Evolutionary conservation across 2,113 vertebrate genomes (phyloP).

Genomic region (Syngnathus floridae): DNA sequence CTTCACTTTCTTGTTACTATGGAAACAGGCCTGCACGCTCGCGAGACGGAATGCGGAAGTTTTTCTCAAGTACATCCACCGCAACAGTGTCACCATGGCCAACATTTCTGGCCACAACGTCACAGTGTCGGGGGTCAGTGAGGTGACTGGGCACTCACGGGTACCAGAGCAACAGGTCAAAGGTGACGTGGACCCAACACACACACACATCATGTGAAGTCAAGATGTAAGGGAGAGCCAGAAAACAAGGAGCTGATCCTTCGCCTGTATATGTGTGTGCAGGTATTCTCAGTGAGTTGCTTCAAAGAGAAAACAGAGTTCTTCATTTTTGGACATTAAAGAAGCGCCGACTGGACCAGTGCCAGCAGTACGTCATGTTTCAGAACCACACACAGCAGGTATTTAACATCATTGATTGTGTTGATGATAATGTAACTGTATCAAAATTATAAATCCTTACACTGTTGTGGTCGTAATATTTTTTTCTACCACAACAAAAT

Average conservation of each 20-base stretch:
- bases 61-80: conserved; percentile 98
- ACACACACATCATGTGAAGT: background rate
- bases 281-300: conserved; percentile 93
- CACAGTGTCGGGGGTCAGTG: conserved; percentile 76
- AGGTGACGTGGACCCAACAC: conserved; percentile 68
- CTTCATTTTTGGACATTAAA: conserved; percentile 98
- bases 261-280: background rate
- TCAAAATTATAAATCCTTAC: background rate
- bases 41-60: conserved; percentile 92
- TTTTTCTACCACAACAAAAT: background rate
- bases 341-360: conserved; percentile 91
- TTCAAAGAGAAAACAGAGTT: conserved; percentile 94
- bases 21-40: conserved; percentile 85
- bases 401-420: conserved; percentile 69
- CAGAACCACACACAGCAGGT: conserved; percentile 97
- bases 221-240: background rate
- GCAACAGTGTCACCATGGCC: conserved; percentile 95
- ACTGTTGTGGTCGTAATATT: background rate
- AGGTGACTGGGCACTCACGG: conserved; percentile 87
- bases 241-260: conserved; percentile 8
- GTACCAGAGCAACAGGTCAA: conserved; percentile 96
- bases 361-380: conserved; percentile 95
- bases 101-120: conserved; percentile 92
- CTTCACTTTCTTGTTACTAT: conserved; percentile 7
- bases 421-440: background rate